phyloP scores from a whole-genome alignment of 2,113 vertebrate species.

The Bubalus kerabau region DNA sequence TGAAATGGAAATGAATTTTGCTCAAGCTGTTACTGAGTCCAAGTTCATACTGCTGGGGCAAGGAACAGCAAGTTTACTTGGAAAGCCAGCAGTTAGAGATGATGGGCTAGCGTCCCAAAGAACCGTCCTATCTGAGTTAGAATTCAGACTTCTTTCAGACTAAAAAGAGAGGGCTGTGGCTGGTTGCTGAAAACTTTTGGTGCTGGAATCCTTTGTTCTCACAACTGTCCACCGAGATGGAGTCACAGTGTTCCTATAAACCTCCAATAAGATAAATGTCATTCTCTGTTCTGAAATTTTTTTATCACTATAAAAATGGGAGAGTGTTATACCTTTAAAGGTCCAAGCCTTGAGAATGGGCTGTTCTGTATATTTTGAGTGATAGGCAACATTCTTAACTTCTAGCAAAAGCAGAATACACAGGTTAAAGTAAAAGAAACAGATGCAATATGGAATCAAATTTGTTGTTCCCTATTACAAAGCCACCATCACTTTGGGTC shows the following conservation, averaged over 20 bases:
- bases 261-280: not conserved
- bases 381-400: not conserved
- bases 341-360: not conserved
- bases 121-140: not conserved
- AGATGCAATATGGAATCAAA: not conserved
- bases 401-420: not conserved
- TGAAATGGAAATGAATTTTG: not conserved
- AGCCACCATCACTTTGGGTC: not conserved
- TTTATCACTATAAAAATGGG: not conserved
- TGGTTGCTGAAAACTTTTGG: not conserved
- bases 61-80: not conserved
- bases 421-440: not conserved
- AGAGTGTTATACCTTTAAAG: not conserved
- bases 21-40: not conserved
- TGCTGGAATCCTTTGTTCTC: not conserved
- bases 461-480: not conserved
- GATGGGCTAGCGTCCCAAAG: not conserved
- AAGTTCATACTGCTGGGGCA: not conserved
- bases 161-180: not conserved
- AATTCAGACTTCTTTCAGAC: not conserved
- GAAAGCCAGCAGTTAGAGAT: not conserved
- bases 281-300: not conserved
- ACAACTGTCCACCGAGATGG: not conserved
- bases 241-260: not conserved
- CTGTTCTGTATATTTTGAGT: not conserved